Evolutionary conservation across 2,797 vertebrate genomes (phyloP).

Genomic region (Chromis chromis): DNA sequence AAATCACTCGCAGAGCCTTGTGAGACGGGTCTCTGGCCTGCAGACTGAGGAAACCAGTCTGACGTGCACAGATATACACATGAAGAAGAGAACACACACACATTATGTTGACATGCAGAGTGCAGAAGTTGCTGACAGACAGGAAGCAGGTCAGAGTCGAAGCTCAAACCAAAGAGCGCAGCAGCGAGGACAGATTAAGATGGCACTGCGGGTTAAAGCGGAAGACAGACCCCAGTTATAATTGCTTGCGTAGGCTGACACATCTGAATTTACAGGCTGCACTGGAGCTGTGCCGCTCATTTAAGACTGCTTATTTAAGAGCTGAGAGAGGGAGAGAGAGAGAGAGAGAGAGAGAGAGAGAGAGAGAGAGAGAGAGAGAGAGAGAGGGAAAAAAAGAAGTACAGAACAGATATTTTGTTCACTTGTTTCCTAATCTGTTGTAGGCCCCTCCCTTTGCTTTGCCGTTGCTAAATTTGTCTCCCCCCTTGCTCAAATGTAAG

Average conservation of each 20-base stretch:
- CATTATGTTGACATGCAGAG: constrained; percentile 22
- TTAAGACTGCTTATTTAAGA: constrained; percentile 69
- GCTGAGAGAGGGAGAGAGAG: constrained; percentile 18
- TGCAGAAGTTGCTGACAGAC: constrained; percentile 30
- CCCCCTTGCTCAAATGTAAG: constrained; percentile 74
- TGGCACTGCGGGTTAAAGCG: constrained; percentile 50
- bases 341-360: constrained; percentile 10
- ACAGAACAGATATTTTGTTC: constrained; percentile 78
- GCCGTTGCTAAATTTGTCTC: constrained; percentile 84
- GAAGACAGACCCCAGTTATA: constrained; percentile 77
- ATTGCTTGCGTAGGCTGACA: constrained; percentile 83
- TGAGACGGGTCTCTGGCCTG: constrained; percentile 69
- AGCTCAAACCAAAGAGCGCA: constrained; percentile 42
- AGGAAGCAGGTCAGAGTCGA: constrained; percentile 46
- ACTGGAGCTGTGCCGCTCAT: constrained; percentile 66
- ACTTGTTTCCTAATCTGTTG: constrained; percentile 77
- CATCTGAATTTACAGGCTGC: constrained; percentile 80
- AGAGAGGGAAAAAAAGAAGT: constrained; percentile 35
- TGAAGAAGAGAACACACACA: constrained; percentile 1
- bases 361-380: constrained; percentile 9
- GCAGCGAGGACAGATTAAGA: constrained; percentile 42
- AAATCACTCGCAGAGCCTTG: constrained; percentile 70
- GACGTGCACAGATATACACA: constrained; percentile 31
- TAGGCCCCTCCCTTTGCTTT: constrained; percentile 76
- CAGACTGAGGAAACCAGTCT: constrained; percentile 31